Base-by-base conservation (phyloP, 2,888 invertebrate genomes). In the Heterodera filipjevi region DNA sequence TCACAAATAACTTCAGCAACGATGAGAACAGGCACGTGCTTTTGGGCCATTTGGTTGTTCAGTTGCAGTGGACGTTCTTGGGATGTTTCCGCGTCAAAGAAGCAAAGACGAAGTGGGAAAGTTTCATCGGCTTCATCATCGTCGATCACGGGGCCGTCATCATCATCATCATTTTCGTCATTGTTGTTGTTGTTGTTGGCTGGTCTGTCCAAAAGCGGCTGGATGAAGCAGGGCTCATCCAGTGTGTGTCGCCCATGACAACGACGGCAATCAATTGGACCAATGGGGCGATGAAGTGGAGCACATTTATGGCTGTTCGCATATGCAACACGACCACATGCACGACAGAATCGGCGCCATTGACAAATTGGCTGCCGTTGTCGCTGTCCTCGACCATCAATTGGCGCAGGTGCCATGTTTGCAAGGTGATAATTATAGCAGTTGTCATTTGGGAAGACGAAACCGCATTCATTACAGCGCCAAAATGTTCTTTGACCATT, bases 21-120 rank as follows among this genome's bases (percentile, higher is more conserved):
- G 16, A 72, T 32, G 27, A 33, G 3, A 66, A 10, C 66, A 30
- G n/a, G 66, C 10, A 66, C 66, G 19, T 66, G 66, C 16, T 66
- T 66, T 10, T 66, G 66, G 5, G 19, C 66, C 8, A 66, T 30
- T 16, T 66, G 8, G 32, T 27, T 66, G 5, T 30, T 27, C 27
- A 66, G 66, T 66, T 66, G 66, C 8, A 66, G 16, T 10, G 35
- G 33, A 12, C 3, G 2, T 16, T 72, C 72, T 35, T 72, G 72
- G 72, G 33, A 35, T 1, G 72, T 72, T 22, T 72, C 72, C 5
- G 72, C 72, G 22, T 72, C 72, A 19, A 33, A 33, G 30, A 66
- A 66, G 39, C 53, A 72, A 72, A 33, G 32, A 16, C 46, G n/a
- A n/a, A n/a, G n/a, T 46, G 46, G 46, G 46, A 10, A 16, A 10